Evolutionary conservation across 2,888 invertebrate species (phyloP), one percentile per base, ranked within the genome.

Genomic region (Lordiphosa fenestrarum): DNA sequence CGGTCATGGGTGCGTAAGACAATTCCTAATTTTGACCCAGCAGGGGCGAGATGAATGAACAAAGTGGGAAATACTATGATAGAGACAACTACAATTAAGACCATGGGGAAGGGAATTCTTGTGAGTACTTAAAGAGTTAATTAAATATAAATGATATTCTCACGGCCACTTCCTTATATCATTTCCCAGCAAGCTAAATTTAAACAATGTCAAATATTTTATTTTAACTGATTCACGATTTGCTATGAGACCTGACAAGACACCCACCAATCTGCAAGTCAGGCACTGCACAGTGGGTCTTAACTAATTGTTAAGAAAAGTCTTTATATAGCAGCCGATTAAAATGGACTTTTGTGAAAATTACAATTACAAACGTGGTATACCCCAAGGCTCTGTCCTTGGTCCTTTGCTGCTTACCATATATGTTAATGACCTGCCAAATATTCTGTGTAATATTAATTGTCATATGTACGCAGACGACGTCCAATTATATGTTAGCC

Each of bases 151-250:
- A 39, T 23, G 23, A 21, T 25, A 1, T 25, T 15, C 21, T 25
- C 30, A 30, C 30, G n/a, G 35, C 7, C 6, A 48, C 38, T 38
- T 48, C 23, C 48, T 36, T 48, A 48, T 48, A 37, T 37, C 35
- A 7, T 23, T 3, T 48, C 21, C n/a, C 12, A 48, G 13, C 21
- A 25, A 13, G 13, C 21, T 13, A 23, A 12, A 35, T 38, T 9
- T 38, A 38, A 23, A 36, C 38, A 39, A 30, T 23, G 44, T 39
- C 38, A 36, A 50, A 12, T 50, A 30, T 35, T 36, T 54, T 30
- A 47, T 60, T 39, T 66, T 63, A 63, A 63, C 63, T 67, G 63
- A 63, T 63, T 47, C 68, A 63, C 63, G 63, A 63, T 68, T 50
- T 42, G 25, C 30, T 30, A 30, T 30, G 30, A 30, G 30, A 30